These are phyloP conservation scores for Pterocles burchelli DNA, from an alignment of 2,113 vertebrate species.

Conservation along the genomic window DNA sequence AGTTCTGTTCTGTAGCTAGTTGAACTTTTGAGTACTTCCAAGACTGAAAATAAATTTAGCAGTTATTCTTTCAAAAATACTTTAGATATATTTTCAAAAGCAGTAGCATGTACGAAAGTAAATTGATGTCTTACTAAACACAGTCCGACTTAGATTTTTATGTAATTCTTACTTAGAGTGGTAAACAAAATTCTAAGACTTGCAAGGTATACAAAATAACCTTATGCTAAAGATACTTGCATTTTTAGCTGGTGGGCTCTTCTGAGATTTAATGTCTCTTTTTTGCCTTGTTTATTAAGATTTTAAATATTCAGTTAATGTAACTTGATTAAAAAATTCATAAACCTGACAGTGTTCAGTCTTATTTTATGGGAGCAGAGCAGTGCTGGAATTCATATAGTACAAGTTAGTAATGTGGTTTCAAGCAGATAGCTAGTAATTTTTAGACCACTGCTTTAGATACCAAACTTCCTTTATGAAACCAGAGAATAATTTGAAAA, in stretches of 20 bases:
- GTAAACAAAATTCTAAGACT: neutral
- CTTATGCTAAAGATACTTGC: neutral
- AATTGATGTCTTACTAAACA: neutral
- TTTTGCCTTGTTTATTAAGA: neutral
- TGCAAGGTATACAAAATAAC: neutral
- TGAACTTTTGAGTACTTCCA: neutral
- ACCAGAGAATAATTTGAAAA: neutral
- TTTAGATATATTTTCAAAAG: neutral
- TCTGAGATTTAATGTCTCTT: neutral
- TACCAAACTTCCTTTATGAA: neutral
- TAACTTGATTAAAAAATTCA: neutral
- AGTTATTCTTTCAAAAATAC: neutral
- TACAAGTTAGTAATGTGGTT: neutral
- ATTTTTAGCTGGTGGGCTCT: neutral
- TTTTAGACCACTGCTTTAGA: neutral
- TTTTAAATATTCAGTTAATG: neutral
- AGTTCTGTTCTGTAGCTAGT: neutral
- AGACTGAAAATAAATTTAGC: neutral
- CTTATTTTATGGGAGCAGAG: neutral
- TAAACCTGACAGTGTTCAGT: neutral
- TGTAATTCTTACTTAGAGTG: neutral
- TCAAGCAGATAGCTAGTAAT: neutral
- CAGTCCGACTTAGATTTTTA: neutral
- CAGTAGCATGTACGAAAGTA: neutral
- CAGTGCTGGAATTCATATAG: neutral